Evolutionary conservation across 1,140 invertebrate species (phyloP), one percentile per base, ranked within the genome.

Genomic region (Sinonovacula constricta): DNA sequence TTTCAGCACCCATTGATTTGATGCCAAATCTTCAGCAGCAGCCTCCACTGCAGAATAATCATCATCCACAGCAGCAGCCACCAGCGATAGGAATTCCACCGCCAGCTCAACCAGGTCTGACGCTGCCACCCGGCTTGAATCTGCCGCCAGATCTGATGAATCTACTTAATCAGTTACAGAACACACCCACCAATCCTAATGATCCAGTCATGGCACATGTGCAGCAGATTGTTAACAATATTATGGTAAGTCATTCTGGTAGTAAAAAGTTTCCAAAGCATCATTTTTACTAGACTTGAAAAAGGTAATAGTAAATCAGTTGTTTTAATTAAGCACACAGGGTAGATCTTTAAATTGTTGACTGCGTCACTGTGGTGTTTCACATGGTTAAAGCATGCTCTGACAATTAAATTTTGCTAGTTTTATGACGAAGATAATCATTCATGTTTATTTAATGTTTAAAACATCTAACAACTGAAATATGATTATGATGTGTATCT

Each of bases 191-290:
- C 56, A 62, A 62, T 70, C 22, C 60, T 72, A 80, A 79, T 36
- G 84, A 77, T 30, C 81, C 75, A 22, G 80, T 83, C 12, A 75
- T 85, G 62, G 75, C 79, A 14, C 87, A 84, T 68, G 80, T 87
- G 4, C 86, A 87, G 78, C 85, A 83, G 54, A 83, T 88, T 4
- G 57, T 88, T 18, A 62, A 82, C 51, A 78, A 79, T 24, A 62
- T 87, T 18, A 84, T 86, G 85, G 87, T 87, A 57, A 82, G 85
- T 60, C 22, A n/a, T n/a, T n/a, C n/a, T n/a, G n/a, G n/a, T n/a
- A n/a, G n/a, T n/a, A n/a, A n/a, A n/a, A n/a, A n/a, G n/a, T n/a
- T n/a, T n/a, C n/a, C n/a, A n/a, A n/a, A n/a, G n/a, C n/a, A n/a
- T n/a, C n/a, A n/a, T n/a, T n/a, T n/a, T n/a, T n/a, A n/a, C n/a